Base-by-base conservation (phyloP, 2,113 vertebrate genomes). In the Carassius auratus region DNA sequence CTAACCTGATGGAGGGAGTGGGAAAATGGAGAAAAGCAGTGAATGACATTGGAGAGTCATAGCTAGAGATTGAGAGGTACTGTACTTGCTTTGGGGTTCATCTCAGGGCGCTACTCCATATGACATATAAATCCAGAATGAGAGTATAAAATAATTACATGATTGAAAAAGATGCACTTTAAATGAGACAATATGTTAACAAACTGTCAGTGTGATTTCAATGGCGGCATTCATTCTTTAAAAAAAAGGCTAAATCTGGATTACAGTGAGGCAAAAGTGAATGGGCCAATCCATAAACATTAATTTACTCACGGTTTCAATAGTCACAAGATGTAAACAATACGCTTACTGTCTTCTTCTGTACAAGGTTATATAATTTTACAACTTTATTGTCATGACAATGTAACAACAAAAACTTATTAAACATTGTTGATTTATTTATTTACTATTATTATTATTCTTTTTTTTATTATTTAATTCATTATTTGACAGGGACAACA, bases 1-100 rank as follows among this genome's bases (percentile, higher is more conserved):
- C 96, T 95, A 96, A 96, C 94, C 91, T 93, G 84, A 84, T 74
- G 66, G 78, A 76, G 57, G 62, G 61, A 87, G 17, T 17, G 36
- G 42, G 55, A 21, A 68, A 42, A 14, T 83, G 81, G 19, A 38
- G 17, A 84, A 75, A 55, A 82, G 76, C 80, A 73, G 73, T 73
- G 26, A 86, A 83, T 52, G n/a, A 48, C 42, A 68, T 80, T 73
- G 15, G 8, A 74, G 52, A 14, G 42, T 13, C 23, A 17, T 38
- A 8, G 15, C 17, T 68, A 73, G n/a, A 76, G 15, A 23, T 7
- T 23, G 14, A 48, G 26, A 78, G 57, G 77, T 64, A 81, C 42
- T 66, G 77, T 64, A 81, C 42, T 8, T 26, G 64, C n/a, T 33
- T 52, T n/a, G 2, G 83, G 61, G 59, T 76, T 71, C 36, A 68